These are phyloP conservation scores for Conus ventricosus DNA, from an alignment of 1,140 invertebrate genomes.

Conservation along the genomic window DNA sequence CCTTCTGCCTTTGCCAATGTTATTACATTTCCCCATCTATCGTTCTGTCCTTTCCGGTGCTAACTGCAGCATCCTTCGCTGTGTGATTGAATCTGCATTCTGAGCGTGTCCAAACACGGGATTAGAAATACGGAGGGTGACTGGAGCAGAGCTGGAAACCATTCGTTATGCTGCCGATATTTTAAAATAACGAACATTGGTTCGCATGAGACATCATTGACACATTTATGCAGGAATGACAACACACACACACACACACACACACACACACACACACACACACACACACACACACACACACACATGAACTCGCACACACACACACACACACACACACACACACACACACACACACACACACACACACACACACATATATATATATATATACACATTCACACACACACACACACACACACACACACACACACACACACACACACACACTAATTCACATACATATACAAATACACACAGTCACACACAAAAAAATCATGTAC, in stretches of 20 bases:
- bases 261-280: neutral
- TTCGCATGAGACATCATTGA: too few species aligned
- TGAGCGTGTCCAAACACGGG: too few species aligned
- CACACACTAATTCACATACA: neutral
- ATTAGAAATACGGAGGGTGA: too few species aligned
- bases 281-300: constrained; percentile 1
- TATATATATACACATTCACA: neutral
- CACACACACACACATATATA: neutral
- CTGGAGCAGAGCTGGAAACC: too few species aligned
- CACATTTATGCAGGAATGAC: neutral
- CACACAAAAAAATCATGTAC: too few species aligned
- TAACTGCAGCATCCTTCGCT: too few species aligned
- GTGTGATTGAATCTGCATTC: too few species aligned
- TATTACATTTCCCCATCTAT: too few species aligned
- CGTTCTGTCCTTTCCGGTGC: too few species aligned
- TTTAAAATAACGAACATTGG: too few species aligned
- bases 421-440: neutral
- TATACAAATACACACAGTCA: neutral
- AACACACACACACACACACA: constrained; percentile 4
- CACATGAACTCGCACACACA: neutral
- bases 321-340: constrained; percentile 2
- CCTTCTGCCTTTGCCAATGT: too few species aligned
- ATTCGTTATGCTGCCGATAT: too few species aligned
- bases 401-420: neutral
- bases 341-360: neutral